A percentile compares a stretch with the other conserved stretches of the same genome.
Conservation (phyloP, 2,797 vertebrate species). For the Acanthis flammea region DNA sequence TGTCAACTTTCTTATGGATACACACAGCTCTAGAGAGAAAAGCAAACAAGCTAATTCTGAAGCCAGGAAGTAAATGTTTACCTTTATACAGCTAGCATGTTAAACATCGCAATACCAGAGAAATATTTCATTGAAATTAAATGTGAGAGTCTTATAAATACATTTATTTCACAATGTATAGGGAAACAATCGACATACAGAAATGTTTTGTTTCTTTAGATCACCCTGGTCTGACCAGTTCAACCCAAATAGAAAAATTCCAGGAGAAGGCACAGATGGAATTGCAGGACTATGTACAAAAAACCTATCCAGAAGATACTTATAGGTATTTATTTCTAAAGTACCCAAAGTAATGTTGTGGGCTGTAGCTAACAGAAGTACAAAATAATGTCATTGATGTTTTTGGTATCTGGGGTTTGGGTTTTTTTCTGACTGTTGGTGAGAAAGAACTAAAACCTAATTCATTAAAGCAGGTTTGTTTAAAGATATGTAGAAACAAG, state of each 20-base stretch:
- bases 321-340: conserved; percentile 85
- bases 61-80: background rate
- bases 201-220: conserved; percentile 80
- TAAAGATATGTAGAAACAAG: background rate
- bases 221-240: conserved; percentile 92
- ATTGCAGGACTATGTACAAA: conserved; percentile 97
- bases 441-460: background rate
- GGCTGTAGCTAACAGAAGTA: background rate
- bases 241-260: conserved; percentile 94
- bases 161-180: conserved; percentile 3
- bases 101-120: background rate
- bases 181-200: conserved; percentile 36
- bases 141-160: background rate
- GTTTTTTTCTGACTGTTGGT: background rate
- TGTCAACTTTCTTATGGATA: background rate
- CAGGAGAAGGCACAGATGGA: conserved; percentile 99
- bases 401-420: background rate
- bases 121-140: background rate
- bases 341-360: conserved; percentile 32
- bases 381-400: background rate
- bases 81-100: background rate
- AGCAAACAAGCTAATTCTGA: background rate
- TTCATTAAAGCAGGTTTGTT: background rate
- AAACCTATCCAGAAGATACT: conserved; percentile 94
- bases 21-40: background rate